Evolutionary conservation across 2,888 invertebrate genomes (phyloP).

Genomic region (Leptura quadrifasciata): DNA sequence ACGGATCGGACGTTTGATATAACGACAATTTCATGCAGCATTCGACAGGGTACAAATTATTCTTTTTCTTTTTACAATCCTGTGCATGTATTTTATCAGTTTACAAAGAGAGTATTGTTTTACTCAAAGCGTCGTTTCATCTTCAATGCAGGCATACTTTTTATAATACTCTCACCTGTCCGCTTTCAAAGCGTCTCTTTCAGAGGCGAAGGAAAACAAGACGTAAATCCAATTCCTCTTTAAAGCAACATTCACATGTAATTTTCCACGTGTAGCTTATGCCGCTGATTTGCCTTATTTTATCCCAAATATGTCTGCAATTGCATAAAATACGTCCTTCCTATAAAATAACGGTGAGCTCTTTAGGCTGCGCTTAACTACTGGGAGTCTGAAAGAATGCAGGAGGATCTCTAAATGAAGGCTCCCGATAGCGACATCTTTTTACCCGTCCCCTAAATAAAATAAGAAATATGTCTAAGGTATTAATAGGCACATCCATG

Average conservation of each 20-base stretch:
- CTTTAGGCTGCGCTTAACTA: not conserved
- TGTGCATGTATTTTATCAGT: not conserved
- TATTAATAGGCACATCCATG: conserved; percentile 22
- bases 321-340: too few relatives aligned
- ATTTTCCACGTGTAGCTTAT: conserved; percentile 7
- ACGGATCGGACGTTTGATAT: not conserved
- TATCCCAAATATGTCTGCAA: not conserved
- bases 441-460: not conserved
- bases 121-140: conserved; percentile 10
- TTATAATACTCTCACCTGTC: conserved; percentile 19
- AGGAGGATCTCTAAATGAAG: too few relatives aligned
- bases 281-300: conserved; percentile 23
- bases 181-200: conserved; percentile 10
- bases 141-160: conserved; percentile 11
- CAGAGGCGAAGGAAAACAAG: not conserved
- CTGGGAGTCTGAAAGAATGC: not conserved
- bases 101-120: conserved; percentile 1
- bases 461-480: conserved; percentile 17
- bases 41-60: not conserved
- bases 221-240: not conserved
- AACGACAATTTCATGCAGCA: not conserved
- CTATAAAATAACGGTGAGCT: not conserved
- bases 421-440: not conserved
- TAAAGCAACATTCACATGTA: not conserved
- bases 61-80: not conserved